Base-by-base conservation (phyloP, 2,888 invertebrate species). In the Mesorhabditis sp. region DNA sequence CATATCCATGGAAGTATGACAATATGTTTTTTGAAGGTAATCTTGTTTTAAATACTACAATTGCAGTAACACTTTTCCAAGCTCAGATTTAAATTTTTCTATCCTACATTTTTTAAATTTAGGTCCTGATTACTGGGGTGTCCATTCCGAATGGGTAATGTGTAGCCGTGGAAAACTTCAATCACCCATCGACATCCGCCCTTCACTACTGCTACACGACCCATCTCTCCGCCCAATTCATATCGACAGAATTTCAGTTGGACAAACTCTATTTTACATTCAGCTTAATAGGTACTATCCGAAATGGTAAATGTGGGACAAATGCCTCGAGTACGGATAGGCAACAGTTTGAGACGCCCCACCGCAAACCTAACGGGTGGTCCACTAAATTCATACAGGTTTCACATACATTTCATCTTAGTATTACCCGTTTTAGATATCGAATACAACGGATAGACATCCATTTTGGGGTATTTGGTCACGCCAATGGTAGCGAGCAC, bases 101-200 rank as follows among this genome's bases (percentile, higher is more conserved):
- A n/a, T n/a, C n/a, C n/a, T n/a, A n/a, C n/a, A n/a, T n/a, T n/a
- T n/a, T n/a, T n/a, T n/a, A n/a, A n/a, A n/a, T 88, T 2, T 89
- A 94, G 96, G 96, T 87, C 95, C 96, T 70, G 93, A 93, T 72
- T 95, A 95, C 88, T 96, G 96, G 96, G 96, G 96, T 72, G 89
- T 94, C 80, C 93, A 95, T 88, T 94, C 94, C 65, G 94, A 95
- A 87, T 97, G 96, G 96, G 92, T 92, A 82, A 90, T 97, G 80
- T 97, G 97, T 90, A 93, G 92, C 90, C 94, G 94, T 87, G 97
- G 96, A 74, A 91, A 94, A 82, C 90, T 95, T 82, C 97, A 97
- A 89, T 95, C 95, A 61, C 97, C 96, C 43, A 93, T 97, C 86
- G 93, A 97, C 89, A 90, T 97, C 84, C 94, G 95, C 86, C 95